These are phyloP conservation scores for Chymomyza amoena DNA, from an alignment of 2,888 invertebrate species.

Conservation along the genomic window DNA sequence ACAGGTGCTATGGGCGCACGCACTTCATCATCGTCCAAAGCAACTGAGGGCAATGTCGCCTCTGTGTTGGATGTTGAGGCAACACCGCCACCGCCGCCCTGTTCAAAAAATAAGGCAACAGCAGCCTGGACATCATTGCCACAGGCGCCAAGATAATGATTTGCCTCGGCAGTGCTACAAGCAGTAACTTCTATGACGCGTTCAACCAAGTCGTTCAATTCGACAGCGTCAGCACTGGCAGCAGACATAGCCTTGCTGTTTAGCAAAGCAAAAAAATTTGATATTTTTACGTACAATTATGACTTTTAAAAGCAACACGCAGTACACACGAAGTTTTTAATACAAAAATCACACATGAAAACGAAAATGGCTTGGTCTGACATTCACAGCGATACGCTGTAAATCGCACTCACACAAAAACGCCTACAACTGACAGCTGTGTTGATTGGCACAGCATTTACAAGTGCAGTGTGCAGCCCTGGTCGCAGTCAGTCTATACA, in stretches of 20 bases:
- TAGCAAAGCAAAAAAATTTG: not conserved
- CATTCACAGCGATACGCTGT: not conserved
- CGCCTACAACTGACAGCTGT: not conserved
- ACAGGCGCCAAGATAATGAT: constrained; percentile 72
- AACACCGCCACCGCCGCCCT: constrained; percentile 48
- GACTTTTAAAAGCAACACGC: not conserved
- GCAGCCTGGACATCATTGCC: constrained; percentile 76
- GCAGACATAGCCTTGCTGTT: not conserved
- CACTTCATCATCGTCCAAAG: constrained; percentile 61
- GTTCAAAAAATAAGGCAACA: constrained; percentile 74
- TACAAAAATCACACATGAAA: not conserved
- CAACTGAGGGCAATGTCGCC: constrained; percentile 30
- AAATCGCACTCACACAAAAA: not conserved
- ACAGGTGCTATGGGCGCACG: constrained; percentile 78
- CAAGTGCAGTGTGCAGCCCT: constrained; percentile 18
- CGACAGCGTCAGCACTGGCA: constrained; percentile 20
- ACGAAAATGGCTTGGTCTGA: constrained; percentile 2
- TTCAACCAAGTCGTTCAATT: constrained; percentile 60
- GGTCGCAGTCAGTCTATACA: not conserved
- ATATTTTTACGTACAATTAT: not conserved
- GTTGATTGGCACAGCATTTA: not conserved
- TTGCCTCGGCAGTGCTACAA: constrained; percentile 66
- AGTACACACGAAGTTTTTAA: not conserved
- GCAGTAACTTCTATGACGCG: constrained; percentile 76
- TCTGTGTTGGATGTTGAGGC: constrained; percentile 26